Base-by-base conservation (phyloP, 2,113 vertebrate species). In the Edolisoma coerulescens region DNA sequence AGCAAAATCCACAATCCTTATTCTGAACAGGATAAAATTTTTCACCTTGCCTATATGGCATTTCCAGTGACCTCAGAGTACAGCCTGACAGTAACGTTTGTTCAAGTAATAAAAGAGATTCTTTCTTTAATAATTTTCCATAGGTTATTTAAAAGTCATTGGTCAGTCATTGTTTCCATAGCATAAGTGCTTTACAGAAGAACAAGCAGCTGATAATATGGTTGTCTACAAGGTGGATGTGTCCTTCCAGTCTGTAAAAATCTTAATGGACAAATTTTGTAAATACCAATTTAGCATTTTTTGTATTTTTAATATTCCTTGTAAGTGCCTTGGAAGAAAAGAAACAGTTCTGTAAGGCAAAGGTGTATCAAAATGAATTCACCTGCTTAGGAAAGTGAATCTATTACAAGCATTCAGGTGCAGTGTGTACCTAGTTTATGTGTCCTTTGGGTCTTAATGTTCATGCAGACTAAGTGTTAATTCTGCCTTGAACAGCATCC, bases 31-130 rank as follows among this genome's bases (percentile, higher is more conserved):
- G 87, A 49, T 74, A 81, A 77, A 75, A 77, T 45, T 87, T 90
- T 94, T 77, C 35, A 84, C 41, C 50, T 96, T 53, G 68, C 60
- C 59, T 93, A n/a, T 91, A 47, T 74, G 69, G n/a, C 54, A 87
- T 97, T 97, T 96, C 94, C 85, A 96, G 67, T 96, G 95, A 97
- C 87, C 84, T 97, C 86, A 87, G 93, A 88, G 87, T 85, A 77
- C 80, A 87, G 41, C 28, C 71, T 97, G 90, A 95, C 89, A 93
- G 69, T 85, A 84, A 77, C 65, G n/a, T 92, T 89, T 90, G 75
- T 89, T 88, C 80, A 96, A 93, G 74, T 97, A 97, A 95, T 91
- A 89, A 69, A 92, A 89, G 64, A 87, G 61, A 84, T 54, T 96
- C n/a, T 95, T 94, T 70, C 75, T 97, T 95, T 93, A 95, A 92